Evolutionary conservation across 2,113 vertebrate genomes (phyloP).

Genomic region (Phrynocephalus versicolor): DNA sequence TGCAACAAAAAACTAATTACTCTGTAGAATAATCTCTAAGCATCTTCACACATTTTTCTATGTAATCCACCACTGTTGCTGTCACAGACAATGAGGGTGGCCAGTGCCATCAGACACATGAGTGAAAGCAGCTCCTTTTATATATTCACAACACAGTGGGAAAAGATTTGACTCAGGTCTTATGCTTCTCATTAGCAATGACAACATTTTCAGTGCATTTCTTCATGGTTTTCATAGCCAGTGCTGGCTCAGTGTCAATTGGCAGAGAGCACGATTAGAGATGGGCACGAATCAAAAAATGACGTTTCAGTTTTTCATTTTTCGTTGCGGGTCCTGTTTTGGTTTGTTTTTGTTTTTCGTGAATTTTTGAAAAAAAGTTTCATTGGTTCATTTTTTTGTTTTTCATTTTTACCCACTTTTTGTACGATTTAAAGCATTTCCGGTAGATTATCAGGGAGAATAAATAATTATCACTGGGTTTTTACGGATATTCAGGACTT

Average conservation of each 20-base stretch:
- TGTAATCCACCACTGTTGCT: neutral
- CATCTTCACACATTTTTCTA: slow-evolving; percentile 1
- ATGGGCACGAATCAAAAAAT: too few relatives aligned
- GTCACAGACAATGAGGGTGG: neutral
- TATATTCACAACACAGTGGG: neutral
- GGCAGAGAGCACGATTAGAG: too few relatives aligned
- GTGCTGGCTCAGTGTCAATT: neutral
- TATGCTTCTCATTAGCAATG: neutral
- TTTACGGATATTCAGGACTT: too few relatives aligned
- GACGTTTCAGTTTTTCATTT: too few relatives aligned
- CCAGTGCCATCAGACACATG: neutral
- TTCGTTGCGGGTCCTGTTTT: too few relatives aligned
- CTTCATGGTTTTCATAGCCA: neutral
- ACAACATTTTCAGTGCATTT: neutral
- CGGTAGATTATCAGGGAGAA: too few relatives aligned
- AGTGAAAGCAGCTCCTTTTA: neutral
- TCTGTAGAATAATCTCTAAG: slow-evolving; percentile 18
- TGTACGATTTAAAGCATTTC: too few relatives aligned
- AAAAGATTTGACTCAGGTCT: neutral
- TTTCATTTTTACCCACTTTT: too few relatives aligned
- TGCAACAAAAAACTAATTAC: slow-evolving; percentile 28
- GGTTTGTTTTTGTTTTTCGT: too few relatives aligned
- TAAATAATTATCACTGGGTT: too few relatives aligned
- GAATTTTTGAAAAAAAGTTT: too few relatives aligned
- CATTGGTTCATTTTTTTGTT: too few relatives aligned